These are phyloP conservation scores for Drosophila diplacantha DNA, from an alignment of 2,888 invertebrate genomes.

Conservation along the genomic window DNA sequence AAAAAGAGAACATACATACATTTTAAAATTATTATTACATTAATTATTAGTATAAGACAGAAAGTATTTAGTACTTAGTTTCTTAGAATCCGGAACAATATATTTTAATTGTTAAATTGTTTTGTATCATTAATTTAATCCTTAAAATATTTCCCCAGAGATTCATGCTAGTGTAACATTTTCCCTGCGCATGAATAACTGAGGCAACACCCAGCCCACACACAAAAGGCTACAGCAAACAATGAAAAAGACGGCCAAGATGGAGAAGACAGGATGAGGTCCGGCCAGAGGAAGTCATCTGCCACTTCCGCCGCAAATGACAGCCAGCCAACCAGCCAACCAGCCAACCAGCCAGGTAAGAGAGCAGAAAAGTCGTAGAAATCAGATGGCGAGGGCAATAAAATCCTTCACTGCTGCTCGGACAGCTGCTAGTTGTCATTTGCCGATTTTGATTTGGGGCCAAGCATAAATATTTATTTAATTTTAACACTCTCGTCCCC, in stretches of 20 bases:
- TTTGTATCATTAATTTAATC: no score
- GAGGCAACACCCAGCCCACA: constrained; percentile 3
- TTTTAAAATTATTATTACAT: no score
- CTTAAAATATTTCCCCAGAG: not conserved
- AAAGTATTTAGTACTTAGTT: no score
- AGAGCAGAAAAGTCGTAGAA: not conserved
- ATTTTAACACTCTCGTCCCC: constrained; percentile 41
- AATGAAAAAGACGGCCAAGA: constrained; percentile 14
- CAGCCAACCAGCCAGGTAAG: constrained; percentile 15
- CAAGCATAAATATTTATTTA: constrained; percentile 60
- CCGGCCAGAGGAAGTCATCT: constrained; percentile 34
- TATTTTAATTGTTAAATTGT: no score
- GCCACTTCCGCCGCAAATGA: constrained; percentile 34
- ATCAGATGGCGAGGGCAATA: constrained; percentile 20
- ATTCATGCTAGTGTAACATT: not conserved
- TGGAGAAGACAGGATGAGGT: constrained; percentile 44
- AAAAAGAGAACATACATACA: no score
- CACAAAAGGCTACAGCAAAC: constrained; percentile 32
- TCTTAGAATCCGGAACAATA: no score
- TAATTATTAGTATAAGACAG: not conserved
- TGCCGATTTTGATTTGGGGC: constrained; percentile 63
- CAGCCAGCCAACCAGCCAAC: constrained; percentile 2
- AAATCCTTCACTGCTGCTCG: constrained; percentile 24
- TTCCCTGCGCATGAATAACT: constrained; percentile 16
- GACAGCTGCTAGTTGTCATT: constrained; percentile 40